Evolutionary conservation across 2,888 invertebrate genomes (phyloP).

Genomic region (Margaritifera margaritifera): DNA sequence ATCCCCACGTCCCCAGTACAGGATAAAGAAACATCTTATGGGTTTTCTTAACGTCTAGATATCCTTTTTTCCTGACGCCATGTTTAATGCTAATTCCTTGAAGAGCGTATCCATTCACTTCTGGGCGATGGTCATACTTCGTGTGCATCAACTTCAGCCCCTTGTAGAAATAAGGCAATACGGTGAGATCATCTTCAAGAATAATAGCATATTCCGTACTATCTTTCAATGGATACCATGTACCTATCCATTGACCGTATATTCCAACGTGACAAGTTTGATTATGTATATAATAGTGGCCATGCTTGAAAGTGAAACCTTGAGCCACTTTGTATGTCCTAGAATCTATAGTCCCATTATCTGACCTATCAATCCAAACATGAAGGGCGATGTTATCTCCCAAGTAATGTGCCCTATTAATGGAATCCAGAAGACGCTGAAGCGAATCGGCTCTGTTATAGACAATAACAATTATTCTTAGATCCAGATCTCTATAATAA

Average conservation of each 20-base stretch:
- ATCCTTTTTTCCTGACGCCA: constrained; percentile 9
- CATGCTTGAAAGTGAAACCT: too few species aligned
- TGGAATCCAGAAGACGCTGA: too few species aligned
- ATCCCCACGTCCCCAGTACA: constrained; percentile 26
- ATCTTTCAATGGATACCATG: constrained; percentile 14
- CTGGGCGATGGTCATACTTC: constrained; percentile 17
- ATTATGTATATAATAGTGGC: too few species aligned
- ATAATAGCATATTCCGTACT: constrained; percentile 25
- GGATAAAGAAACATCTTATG: constrained; percentile 29
- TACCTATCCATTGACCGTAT: background rate
- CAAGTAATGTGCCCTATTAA: too few species aligned
- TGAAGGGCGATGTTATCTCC: too few species aligned
- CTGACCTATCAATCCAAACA: too few species aligned
- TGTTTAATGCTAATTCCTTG: constrained; percentile 28
- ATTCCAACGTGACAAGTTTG: too few species aligned
- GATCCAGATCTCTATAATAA: too few species aligned
- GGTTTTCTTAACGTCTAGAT: constrained; percentile 10
- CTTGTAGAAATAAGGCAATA: constrained; percentile 28
- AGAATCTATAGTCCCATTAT: too few species aligned
- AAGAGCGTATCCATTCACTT: constrained; percentile 25
- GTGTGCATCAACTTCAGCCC: constrained; percentile 27
- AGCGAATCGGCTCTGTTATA: too few species aligned
- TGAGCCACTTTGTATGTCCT: too few species aligned
- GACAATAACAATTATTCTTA: too few species aligned
- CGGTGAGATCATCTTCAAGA: constrained; percentile 33